phyloP scores from a whole-genome alignment of 2,888 invertebrate species.

The Teleiodes luculella region DNA sequence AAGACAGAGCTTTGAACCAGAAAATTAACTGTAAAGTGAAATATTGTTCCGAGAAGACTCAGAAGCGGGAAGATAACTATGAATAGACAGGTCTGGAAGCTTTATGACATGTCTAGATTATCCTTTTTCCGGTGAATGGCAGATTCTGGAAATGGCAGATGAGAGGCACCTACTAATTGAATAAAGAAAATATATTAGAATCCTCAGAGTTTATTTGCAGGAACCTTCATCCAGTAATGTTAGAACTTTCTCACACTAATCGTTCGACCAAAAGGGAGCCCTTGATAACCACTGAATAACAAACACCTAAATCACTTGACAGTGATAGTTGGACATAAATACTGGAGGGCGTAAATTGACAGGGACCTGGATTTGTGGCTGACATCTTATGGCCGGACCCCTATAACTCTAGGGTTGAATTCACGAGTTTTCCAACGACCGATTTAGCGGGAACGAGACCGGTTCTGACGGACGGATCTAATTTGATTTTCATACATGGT shows the following conservation, averaged over 20 bases:
- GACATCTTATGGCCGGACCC: slow-evolving; percentile 58
- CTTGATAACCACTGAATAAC: slow-evolving; percentile 33
- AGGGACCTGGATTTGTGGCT: slow-evolving; percentile 57
- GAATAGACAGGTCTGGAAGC: no score
- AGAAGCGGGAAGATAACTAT: no score
- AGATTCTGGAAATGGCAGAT: no score
- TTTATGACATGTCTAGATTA: no score
- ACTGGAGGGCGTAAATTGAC: slow-evolving; percentile 56
- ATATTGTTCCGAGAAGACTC: no score
- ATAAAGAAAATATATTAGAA: no score
- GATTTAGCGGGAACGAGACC: slow-evolving; percentile 38
- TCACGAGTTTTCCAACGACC: slow-evolving; percentile 58
- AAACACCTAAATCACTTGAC: slow-evolving; percentile 35
- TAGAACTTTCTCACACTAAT: background rate
- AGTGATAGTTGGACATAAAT: slow-evolving; percentile 35
- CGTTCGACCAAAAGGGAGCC: slow-evolving; percentile 5
- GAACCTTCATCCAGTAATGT: no score
- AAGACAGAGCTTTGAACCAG: no score
- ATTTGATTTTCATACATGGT: slow-evolving; percentile 1
- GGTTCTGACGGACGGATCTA: background rate
- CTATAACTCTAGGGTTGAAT: slow-evolving; percentile 56
- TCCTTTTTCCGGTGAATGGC: no score
- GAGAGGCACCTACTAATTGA: no score
- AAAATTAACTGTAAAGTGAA: no score
- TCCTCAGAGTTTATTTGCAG: no score